Base-by-base conservation (phyloP, 2,888 invertebrate genomes). In the Idaea dimidiata region DNA sequence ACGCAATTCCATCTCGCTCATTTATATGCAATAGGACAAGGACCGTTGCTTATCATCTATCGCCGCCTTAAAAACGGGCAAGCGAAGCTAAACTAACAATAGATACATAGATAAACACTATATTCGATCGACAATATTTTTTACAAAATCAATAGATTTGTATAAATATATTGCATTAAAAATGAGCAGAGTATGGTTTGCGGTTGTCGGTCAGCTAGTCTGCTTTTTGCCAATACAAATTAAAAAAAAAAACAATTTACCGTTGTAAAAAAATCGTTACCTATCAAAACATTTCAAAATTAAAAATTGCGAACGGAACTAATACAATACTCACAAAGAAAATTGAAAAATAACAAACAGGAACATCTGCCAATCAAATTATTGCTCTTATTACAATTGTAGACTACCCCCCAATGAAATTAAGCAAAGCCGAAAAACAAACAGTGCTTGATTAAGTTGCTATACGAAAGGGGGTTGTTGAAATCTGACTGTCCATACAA, bases 341-440 rank as follows among this genome's bases (percentile, higher is more conserved):
- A 79, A 84, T 83, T 72, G 69, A 80, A 86, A 80, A 77, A 78
- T 64, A 84, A 85, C 81, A 83, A 78, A 80, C 74, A 76, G 67
- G 66, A 78, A 83, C 88, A 88, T 85, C 88, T 88, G 88, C 83
- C 80, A 77, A 81, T 82, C 78, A 82, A 81, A 70, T 72, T 74
- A 75, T 78, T 76, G 77, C 73, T 74, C 61, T 63, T 63, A 67
- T 68, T 65, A 70, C 81, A 75, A 83, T 79, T 43, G 10, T 43
- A 71, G 66, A 66, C 70, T 43, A 74, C 81, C 82, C 77, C 79
- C 78, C 80, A 74, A 76, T 66, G 67, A 82, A 85, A 88, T 89
- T 85, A 87, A 75, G 76, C 76, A 82, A 77, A 86, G 83, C 80
- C 79, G 80, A 87, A 87, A 91, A 88, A 90, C 89, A 91, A 91